phyloP scores from a whole-genome alignment of 2,888 invertebrate species.

The Philereme vetulata region DNA sequence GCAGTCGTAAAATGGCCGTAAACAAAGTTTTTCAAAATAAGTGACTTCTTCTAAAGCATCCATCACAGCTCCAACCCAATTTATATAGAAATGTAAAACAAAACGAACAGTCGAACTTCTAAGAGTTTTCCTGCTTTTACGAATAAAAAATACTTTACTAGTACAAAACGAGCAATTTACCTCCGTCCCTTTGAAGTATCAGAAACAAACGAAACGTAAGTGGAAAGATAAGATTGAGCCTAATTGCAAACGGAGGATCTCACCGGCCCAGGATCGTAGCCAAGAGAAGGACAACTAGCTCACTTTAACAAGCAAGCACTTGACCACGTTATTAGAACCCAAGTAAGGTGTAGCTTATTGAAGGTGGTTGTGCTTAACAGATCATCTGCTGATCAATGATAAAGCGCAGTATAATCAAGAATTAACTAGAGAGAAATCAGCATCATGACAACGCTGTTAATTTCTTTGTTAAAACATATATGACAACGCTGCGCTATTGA shows the following conservation, averaged over 20 bases:
- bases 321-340: no score
- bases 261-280: conserved; percentile 15
- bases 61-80: conserved; percentile 21
- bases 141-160: conserved; percentile 30
- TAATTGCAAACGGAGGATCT: conserved; percentile 51
- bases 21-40: conserved; percentile 17
- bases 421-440: no score
- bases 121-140: conserved; percentile 25
- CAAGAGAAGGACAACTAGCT: not conserved
- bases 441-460: no score
- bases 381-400: no score
- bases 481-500: no score
- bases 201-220: conserved; percentile 39
- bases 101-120: conserved; percentile 29
- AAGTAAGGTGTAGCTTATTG: no score
- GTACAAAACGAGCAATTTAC: conserved; percentile 33
- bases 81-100: conserved; percentile 30
- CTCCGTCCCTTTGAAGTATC: conserved; percentile 39
- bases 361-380: no score
- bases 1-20: conserved; percentile 8
- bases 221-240: conserved; percentile 42
- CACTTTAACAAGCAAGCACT: not conserved
- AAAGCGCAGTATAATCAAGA: no score
- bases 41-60: conserved; percentile 15
- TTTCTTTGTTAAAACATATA: no score